Evolutionary conservation across 2,888 invertebrate species (phyloP), one percentile per base, ranked within the genome.

Genomic region (Orthosia incerta): DNA sequence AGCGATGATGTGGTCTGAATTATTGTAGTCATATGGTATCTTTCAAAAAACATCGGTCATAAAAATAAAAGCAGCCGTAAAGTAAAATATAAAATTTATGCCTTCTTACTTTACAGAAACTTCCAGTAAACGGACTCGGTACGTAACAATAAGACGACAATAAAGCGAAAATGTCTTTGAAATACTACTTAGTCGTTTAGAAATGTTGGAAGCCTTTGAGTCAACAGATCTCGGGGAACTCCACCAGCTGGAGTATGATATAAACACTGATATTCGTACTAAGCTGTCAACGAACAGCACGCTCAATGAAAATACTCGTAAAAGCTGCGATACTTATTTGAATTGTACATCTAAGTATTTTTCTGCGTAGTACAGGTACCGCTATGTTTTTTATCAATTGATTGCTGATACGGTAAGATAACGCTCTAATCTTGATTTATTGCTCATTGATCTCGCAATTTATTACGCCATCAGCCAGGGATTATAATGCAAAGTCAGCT

Each of bases 361-460:
- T 66, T 62, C 64, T 61, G 65, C 50, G 50, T 57, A 63, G 69
- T 67, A 66, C 60, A 79, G 72, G 69, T 76, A 72, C 51, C 62
- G 70, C 70, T 68, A 80, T 72, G 69, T 79, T 86, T 84, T n/a
- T 91, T 90, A 90, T 89, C 91, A 85, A 88, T 87, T 84, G 86
- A 90, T 88, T 89, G 83, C 82, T 82, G 85, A 88, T 86, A 85
- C 77, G 65, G 75, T 71, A 70, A 86, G 86, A 88, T 89, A 88
- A 86, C 83, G 79, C 63, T 78, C 76, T 91, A 89, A 91, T 91
- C 89, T 88, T 91, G 91, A 91, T 92, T 89, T 91, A 91, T 91
- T 85, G 88, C 88, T 85, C 84, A 89, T 83, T 88, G 86, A 88
- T 88, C 86, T 85, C 80, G 75, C 87, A 87, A 87, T 87, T 88